Percentiles rank a stretch among this genome's conserved stretches.
These are phyloP conservation scores for sheep (Ovis aries) DNA, from an alignment of 2,113 vertebrate genomes.

Conservation along the genomic window DNA sequence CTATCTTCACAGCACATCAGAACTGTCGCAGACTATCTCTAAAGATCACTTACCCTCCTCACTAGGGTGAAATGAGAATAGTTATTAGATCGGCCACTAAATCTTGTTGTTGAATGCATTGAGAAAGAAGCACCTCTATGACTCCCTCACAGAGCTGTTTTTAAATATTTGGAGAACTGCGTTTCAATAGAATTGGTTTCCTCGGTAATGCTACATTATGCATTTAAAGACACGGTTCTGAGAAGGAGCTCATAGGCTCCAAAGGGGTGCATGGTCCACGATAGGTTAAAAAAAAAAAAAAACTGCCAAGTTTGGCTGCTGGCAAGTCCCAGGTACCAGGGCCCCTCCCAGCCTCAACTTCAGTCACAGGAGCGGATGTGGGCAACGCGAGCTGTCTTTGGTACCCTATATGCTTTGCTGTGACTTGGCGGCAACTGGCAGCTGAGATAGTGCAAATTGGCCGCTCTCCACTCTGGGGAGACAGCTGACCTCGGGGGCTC, in stretches of 20 bases:
- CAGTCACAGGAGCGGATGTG: neutral
- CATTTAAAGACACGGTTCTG: conserved; percentile 8
- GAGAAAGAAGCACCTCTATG: conserved; percentile 32
- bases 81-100: conserved; percentile 27
- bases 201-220: neutral
- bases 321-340: neutral
- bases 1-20: neutral
- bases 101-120: conserved; percentile 39
- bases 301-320: neutral
- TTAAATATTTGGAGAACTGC: conserved; percentile 51
- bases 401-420: conserved; percentile 48
- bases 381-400: neutral
- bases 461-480: conserved; percentile 65
- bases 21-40: neutral
- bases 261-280: neutral
- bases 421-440: conserved; percentile 52
- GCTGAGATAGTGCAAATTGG: conserved; percentile 53
- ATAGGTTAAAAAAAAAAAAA: neutral
- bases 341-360: neutral
- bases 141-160: conserved; percentile 22
- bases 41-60: neutral
- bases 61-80: neutral
- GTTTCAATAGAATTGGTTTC: conserved; percentile 29
- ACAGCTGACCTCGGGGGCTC: conserved; percentile 68
- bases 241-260: neutral